Conservation (phyloP, 2,888 invertebrate genomes). For the Spicauda simplicius region DNA sequence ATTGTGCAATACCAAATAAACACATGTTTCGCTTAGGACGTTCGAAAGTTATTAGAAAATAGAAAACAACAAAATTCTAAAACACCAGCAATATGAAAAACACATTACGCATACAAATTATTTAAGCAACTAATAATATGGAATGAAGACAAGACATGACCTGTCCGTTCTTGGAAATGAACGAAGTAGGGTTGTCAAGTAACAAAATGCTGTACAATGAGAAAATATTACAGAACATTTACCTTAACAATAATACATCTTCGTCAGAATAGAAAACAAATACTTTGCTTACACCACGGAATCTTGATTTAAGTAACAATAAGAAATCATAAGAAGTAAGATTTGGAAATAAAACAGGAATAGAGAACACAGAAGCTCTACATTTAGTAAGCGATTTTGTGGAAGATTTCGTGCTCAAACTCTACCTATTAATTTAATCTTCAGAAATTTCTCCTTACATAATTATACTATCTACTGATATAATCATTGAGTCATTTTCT, state of each 20-base stretch:
- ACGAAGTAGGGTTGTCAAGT: constrained; percentile 30
- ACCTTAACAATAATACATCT: not conserved
- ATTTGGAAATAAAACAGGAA: too few relatives aligned
- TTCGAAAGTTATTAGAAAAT: not conserved
- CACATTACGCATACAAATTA: constrained; percentile 9
- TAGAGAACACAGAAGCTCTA: too few relatives aligned
- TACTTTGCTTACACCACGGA: too few relatives aligned
- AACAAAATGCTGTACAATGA: not conserved
- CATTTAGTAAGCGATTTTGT: too few relatives aligned
- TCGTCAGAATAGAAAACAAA: not conserved
- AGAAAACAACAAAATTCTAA: not conserved
- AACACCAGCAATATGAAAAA: not conserved
- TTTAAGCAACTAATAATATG: constrained; percentile 25
- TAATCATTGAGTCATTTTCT: too few relatives aligned
- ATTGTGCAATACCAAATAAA: not conserved
- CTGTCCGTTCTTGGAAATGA: constrained; percentile 54
- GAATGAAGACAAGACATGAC: constrained; percentile 42
- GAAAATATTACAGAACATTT: not conserved
- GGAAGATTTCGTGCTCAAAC: too few relatives aligned
- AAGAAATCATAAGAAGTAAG: too few relatives aligned
- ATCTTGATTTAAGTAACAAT: not conserved
- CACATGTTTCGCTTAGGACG: too few relatives aligned
- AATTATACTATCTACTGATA: too few relatives aligned
- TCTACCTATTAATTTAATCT: too few relatives aligned
- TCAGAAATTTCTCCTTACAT: too few relatives aligned